Evolutionary conservation across 2,888 invertebrate genomes (phyloP), one percentile per base, ranked within the genome.

Genomic region (Pyrrhosoma nymphula): DNA sequence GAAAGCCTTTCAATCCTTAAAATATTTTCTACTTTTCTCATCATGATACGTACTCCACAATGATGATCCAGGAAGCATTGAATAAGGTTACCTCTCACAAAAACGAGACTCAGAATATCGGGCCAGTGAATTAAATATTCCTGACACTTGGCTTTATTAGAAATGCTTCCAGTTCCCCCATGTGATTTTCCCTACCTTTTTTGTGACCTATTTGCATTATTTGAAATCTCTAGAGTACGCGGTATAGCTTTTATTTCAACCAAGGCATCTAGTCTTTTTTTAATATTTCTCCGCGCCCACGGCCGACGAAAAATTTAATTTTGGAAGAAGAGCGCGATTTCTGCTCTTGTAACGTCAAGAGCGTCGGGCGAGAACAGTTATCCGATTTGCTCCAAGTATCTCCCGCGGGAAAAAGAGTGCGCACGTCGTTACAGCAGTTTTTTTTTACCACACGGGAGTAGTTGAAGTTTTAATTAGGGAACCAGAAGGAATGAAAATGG

Each of bases 401-500:
- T 69, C n/a, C 20, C 69, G 6, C n/a, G 69, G 69, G 69, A 69
- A 2, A n/a, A 8, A n/a, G 69, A 8, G 16, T 60, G 69, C n/a
- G 26, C 69, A 23, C 69, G n/a, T 69, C n/a, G 12, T 20, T 60
- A 60, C 3, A 16, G 6, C 60, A 16, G 60, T 60, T 60, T 60
- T 56, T 56, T n/a, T 2, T 16, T 60, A 16, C 16, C 60, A 8
- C 60, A n/a, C 8, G n/a, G n/a, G 69, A 69, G n/a, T 69, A 26
- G n/a, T 69, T n/a, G 69, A 69, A 69, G 69, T 69, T 69, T 69
- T 69, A 69, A 69, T 69, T 69, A 69, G n/a, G n/a, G 69, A 69
- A 69, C 69, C 69, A 20, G 26, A 69, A 69, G 69, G 26, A 69
- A 69, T 69, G 69, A n/a, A 14, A 69, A 69, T 69, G 26, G 69